Conservation (phyloP, 2,113 vertebrate genomes). For the Gallinago media region DNA sequence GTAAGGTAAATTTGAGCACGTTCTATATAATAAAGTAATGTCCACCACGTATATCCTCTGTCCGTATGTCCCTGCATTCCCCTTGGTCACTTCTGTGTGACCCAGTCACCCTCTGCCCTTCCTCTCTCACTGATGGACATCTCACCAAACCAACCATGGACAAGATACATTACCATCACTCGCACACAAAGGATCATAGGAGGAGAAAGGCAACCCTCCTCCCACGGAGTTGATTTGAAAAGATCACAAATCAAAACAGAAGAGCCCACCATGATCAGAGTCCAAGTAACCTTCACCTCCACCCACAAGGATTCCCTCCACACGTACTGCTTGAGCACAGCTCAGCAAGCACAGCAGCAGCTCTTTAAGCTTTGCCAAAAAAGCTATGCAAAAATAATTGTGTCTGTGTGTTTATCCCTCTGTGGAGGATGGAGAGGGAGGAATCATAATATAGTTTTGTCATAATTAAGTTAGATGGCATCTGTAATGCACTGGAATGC, state of each 20-base stretch:
- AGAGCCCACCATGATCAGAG: not conserved
- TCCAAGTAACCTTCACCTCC: not conserved
- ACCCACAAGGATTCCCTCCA: not conserved
- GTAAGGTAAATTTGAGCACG: not conserved
- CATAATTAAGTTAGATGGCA: conserved; percentile 8
- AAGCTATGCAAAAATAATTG: not conserved
- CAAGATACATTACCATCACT: not conserved
- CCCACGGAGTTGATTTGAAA: not conserved
- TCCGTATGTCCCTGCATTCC: not conserved
- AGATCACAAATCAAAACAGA: not conserved
- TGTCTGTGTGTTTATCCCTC: not conserved
- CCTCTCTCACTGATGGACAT: not conserved
- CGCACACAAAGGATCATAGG: not conserved
- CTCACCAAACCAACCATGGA: not conserved
- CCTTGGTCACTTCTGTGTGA: not conserved
- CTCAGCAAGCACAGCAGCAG: not conserved
- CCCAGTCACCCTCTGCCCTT: not conserved
- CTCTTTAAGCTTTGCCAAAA: not conserved
- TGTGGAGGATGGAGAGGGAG: not conserved
- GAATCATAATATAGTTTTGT: not conserved
- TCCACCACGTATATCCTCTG: not conserved
- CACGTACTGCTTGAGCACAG: not conserved
- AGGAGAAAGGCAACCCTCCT: not conserved
- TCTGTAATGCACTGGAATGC: not conserved
- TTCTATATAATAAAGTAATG: not conserved